Conservation (phyloP, 2,888 invertebrate species). For the Leucophenga maculata region DNA sequence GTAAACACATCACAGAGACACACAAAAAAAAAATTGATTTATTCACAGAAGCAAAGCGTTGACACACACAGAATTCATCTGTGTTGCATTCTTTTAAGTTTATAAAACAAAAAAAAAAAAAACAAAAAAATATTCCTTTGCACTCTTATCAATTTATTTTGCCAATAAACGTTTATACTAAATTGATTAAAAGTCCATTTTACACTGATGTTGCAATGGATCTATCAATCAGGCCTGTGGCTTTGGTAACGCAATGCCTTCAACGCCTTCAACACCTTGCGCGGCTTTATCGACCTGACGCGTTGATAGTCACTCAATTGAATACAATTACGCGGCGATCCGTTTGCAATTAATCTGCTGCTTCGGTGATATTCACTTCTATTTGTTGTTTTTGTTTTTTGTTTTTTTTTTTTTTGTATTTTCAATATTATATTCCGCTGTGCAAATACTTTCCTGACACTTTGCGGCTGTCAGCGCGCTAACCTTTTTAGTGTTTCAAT, state of each 20-base stretch:
- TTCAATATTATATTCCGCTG: slow-evolving; percentile 42
- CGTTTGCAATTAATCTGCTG: neutral
- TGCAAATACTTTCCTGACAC: slow-evolving; percentile 51
- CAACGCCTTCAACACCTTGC: neutral
- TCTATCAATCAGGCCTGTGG: neutral
- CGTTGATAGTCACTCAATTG: neutral
- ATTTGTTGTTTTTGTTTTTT: slow-evolving; percentile 8
- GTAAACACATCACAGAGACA: too few species aligned
- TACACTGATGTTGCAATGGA: neutral
- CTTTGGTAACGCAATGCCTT: neutral
- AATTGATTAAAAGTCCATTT: slow-evolving; percentile 46
- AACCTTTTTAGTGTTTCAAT: slow-evolving; percentile 64
- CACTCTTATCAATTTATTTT: neutral
- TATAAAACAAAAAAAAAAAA: slow-evolving; percentile 35
- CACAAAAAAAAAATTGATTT: slow-evolving; percentile 40
- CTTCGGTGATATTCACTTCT: slow-evolving; percentile 4
- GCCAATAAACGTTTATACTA: slow-evolving; percentile 39
- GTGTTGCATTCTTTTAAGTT: slow-evolving; percentile 31
- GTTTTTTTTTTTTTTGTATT: slow-evolving; percentile 28
- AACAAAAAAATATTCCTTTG: neutral
- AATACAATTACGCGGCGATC: too few species aligned
- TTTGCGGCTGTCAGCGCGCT: slow-evolving; percentile 58
- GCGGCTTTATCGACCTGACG: neutral
- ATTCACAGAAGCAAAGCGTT: slow-evolving; percentile 24
- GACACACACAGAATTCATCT: slow-evolving; percentile 18